These are phyloP conservation scores for Gallinago paraguaiae DNA, from an alignment of 2,113 vertebrate genomes.

Conservation along the genomic window DNA sequence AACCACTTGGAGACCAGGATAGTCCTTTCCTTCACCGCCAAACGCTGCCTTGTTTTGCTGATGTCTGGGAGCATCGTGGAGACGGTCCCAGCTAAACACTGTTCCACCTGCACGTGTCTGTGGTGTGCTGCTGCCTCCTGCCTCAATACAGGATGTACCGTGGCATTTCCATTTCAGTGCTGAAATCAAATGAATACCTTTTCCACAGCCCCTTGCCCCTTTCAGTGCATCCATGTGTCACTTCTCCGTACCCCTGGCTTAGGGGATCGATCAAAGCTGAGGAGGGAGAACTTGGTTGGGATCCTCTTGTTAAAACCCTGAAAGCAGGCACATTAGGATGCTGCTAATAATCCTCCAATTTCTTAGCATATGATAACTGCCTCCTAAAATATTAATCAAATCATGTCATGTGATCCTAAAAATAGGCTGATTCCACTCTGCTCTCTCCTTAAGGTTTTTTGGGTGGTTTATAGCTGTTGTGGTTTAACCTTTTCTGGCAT, in stretches of 20 bases:
- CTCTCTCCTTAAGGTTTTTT: constrained; percentile 45
- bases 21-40: not conserved
- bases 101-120: not conserved
- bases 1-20: not conserved
- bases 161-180: not conserved
- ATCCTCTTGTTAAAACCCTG: not conserved
- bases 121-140: not conserved
- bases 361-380: constrained; percentile 61
- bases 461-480: constrained; percentile 30
- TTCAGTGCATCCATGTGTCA: not conserved
- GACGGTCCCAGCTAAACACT: not conserved
- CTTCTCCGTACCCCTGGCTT: not conserved
- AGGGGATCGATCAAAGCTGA: not conserved
- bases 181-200: not conserved
- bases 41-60: not conserved
- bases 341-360: constrained; percentile 43
- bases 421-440: constrained; percentile 58
- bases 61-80: not conserved
- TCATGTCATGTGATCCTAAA: constrained; percentile 67
- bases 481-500: constrained; percentile 76
- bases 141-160: fast-evolving
- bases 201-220: not conserved
- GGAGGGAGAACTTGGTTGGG: not conserved
- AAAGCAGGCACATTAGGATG: not conserved
- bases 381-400: constrained; percentile 75